phyloP scores from a whole-genome alignment of 2,888 invertebrate species.

The Drosophila pseudotalamancana region DNA sequence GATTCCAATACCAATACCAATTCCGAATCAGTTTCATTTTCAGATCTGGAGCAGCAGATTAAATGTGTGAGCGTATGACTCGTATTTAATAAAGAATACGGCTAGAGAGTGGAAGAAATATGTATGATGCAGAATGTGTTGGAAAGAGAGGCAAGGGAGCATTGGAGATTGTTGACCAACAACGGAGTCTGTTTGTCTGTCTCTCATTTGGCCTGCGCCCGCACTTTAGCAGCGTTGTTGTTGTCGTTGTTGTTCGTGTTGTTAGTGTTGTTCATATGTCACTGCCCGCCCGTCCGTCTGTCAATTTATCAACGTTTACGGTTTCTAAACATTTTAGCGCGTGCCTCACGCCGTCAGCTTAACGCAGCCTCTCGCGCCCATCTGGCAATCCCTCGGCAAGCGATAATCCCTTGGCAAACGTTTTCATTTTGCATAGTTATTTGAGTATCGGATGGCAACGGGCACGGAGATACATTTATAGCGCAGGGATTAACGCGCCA shows the following conservation, averaged over 20 bases:
- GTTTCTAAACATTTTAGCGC: constrained; percentile 67
- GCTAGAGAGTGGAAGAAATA: constrained; percentile 17
- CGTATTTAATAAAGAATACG: constrained; percentile 49
- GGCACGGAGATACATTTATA: constrained; percentile 44
- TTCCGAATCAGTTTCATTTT: constrained; percentile 32
- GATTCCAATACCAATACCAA: constrained; percentile 54
- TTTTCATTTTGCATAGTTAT: constrained; percentile 51
- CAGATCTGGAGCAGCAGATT: constrained; percentile 63
- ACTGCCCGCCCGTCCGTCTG: constrained; percentile 21
- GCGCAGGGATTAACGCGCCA: constrained; percentile 66
- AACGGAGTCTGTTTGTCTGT: constrained; percentile 14
- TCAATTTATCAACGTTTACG: constrained; percentile 67
- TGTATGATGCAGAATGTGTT: constrained; percentile 2
- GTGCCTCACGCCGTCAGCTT: constrained; percentile 69
- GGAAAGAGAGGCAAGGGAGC: neutral
- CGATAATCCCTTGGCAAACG: constrained; percentile 61
- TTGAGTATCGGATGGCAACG: constrained; percentile 32
- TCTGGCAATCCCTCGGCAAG: constrained; percentile 23
- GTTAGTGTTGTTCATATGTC: constrained; percentile 18
- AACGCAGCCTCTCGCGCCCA: constrained; percentile 27
- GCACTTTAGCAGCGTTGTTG: constrained; percentile 19
- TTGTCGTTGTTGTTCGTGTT: constrained; percentile 14
- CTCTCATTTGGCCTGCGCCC: constrained; percentile 17
- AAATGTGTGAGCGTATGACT: constrained; percentile 49
- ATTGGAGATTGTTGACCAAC: constrained; percentile 5